Evolutionary conservation across 2,113 vertebrate genomes (phyloP), one percentile per base, ranked within the genome.

Genomic region (Collichthys lucidus): DNA sequence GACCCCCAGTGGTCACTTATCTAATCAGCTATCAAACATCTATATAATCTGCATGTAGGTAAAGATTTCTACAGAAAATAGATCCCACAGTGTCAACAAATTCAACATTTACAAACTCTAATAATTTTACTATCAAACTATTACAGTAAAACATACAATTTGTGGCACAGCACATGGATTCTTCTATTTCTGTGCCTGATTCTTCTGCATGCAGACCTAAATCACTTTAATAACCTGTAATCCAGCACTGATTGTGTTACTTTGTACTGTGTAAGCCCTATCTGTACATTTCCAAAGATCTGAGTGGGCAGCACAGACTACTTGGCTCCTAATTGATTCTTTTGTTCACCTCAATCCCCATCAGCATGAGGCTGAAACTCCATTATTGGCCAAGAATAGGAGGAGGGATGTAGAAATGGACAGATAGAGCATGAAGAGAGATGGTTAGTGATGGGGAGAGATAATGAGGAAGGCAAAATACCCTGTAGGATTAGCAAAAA

Each of bases 401-500:
- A 61, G 52, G 59, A 72, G 42, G 50, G 77, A 85, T 46, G 75
- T 44, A 75, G 68, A 76, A 83, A 77, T 55, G 68, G 79, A 79
- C 65, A 82, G 80, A 74, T 47, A 78, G 83, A 90, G 85, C 90
- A 76, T 87, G 85, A 88, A 89, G 86, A 83, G 63, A 80, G 82
- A 91, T 76, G 79, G 85, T 85, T 88, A 77, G 82, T 50, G 77
- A 81, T 85, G 66, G 77, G 61, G 69, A 88, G 85, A 65, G 74
- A 90, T 87, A 88, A 91, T 61, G 65, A 91, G 89, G 71, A 90
- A 81, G 70, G 72, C 74, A 86, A 90, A 88, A 85, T 86, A 79
- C 67, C 88, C 89, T 83, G 82, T 60, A 83, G 90, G 93, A 91
- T 90, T 88, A 92, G 91, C 77, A 89, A 86, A 92, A 72, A 84